Evolutionary conservation across 2,888 invertebrate genomes (phyloP).

Genomic region (Drosophila meridionalis): DNA sequence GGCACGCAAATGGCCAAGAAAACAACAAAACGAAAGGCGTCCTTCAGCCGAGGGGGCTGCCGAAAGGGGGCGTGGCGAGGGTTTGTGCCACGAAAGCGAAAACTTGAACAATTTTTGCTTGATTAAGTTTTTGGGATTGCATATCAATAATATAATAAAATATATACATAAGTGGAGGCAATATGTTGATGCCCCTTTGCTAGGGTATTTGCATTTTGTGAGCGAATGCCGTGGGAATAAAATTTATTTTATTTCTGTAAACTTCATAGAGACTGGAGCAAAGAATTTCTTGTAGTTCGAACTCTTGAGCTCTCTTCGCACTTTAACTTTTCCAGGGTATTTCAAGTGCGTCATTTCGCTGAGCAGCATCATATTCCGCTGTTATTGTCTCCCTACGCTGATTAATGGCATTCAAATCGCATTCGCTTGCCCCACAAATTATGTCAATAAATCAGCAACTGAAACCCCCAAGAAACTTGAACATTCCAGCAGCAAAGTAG

Average conservation of each 20-base stretch:
- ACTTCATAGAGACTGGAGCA: neutral
- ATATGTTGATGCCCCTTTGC: neutral
- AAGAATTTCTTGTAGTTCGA: neutral
- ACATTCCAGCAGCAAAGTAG: neutral
- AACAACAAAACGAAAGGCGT: slow-evolving; percentile 16
- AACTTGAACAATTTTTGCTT: slow-evolving; percentile 66
- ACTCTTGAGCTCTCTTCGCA: neutral
- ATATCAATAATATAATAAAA: slow-evolving; percentile 66
- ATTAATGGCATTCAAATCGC: slow-evolving; percentile 70
- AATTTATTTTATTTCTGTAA: neutral
- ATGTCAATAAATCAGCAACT: slow-evolving; percentile 63
- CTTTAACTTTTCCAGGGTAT: neutral
- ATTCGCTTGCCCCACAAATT: slow-evolving; percentile 60
- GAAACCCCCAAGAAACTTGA: neutral
- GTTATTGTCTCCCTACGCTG: slow-evolving; percentile 63
- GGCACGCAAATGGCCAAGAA: slow-evolving; percentile 42
- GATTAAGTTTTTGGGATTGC: slow-evolving; percentile 71
- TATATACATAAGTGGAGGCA: slow-evolving; percentile 8
- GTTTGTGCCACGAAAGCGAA: slow-evolving; percentile 10
- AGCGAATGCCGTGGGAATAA: too few relatives aligned
- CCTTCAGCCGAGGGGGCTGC: neutral
- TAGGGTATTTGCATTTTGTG: neutral
- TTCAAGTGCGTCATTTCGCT: neutral
- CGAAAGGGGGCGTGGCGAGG: neutral
- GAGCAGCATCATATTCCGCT: neutral